A percentile compares a stretch with the other conserved stretches of the same genome.
Conservation (phyloP, 2,113 vertebrate species). For the Conger conger region DNA sequence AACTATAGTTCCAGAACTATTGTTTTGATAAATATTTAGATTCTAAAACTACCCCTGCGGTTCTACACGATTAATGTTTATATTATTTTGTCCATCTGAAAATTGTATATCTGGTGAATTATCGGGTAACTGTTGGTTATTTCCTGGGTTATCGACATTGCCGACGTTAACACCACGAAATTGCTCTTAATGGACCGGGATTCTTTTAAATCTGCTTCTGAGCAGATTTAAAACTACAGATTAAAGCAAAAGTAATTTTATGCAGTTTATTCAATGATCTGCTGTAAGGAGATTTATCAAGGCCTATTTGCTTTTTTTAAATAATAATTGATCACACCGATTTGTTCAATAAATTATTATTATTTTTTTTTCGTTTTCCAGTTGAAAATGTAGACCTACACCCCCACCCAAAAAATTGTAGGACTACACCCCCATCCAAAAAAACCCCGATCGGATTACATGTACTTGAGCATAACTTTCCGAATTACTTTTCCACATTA, state of each 20-base stretch:
- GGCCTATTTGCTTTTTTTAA: constrained; percentile 34
- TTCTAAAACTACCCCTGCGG: too few species aligned
- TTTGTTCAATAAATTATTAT: neutral
- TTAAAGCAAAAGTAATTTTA: constrained; percentile 39
- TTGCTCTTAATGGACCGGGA: constrained; percentile 12
- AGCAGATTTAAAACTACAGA: constrained; percentile 33
- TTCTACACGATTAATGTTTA: neutral
- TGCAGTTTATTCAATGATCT: constrained; percentile 45
- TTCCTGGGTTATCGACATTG: neutral
- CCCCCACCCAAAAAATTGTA: too few species aligned
- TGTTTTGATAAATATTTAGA: too few species aligned
- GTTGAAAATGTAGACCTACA: neutral
- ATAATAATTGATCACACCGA: too few species aligned
- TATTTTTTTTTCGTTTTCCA: neutral
- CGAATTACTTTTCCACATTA: constrained; percentile 69
- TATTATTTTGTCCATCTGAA: neutral
- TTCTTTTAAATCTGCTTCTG: constrained; percentile 35
- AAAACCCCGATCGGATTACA: constrained; percentile 11
- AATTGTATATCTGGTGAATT: neutral
- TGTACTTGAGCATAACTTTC: constrained; percentile 41
- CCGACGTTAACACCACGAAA: neutral
- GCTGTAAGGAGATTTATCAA: constrained; percentile 68
- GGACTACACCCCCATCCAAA: too few species aligned
- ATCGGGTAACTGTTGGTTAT: neutral
- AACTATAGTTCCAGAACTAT: too few species aligned